phyloP scores from a whole-genome alignment of 2,888 invertebrate genomes.

The Acleris laterana region DNA sequence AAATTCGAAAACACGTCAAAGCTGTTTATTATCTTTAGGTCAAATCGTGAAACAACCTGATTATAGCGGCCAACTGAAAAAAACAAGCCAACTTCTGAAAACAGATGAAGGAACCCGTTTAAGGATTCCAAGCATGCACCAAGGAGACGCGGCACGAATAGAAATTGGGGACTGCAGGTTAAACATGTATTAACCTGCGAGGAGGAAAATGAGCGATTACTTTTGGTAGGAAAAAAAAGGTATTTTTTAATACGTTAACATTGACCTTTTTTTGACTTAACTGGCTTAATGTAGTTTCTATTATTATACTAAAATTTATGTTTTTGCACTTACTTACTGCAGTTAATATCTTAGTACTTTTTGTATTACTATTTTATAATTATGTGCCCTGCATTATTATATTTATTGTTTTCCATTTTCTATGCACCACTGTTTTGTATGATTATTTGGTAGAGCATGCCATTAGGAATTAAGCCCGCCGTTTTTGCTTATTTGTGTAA shows the following conservation, averaged over 20 bases:
- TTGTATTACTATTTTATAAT: no score
- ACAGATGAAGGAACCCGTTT: conserved; percentile 42
- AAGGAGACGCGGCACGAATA: conserved; percentile 40
- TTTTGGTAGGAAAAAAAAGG: conserved; percentile 17
- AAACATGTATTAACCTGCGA: conserved; percentile 34
- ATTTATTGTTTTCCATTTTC: no score
- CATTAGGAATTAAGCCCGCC: no score
- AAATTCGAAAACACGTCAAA: not conserved
- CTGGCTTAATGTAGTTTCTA: no score
- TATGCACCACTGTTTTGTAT: no score
- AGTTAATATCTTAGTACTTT: no score
- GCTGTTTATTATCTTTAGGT: not conserved
- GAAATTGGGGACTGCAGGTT: conserved; percentile 36
- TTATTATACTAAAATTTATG: no score
- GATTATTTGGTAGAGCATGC: no score
- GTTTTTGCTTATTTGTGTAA: no score
- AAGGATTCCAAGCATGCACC: conserved; percentile 43
- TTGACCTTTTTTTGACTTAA: not conserved
- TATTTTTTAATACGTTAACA: not conserved
- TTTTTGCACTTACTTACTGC: no score
- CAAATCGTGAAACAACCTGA: conserved; percentile 22
- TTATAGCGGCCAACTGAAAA: conserved; percentile 30
- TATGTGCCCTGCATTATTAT: no score
- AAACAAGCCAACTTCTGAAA: conserved; percentile 34
- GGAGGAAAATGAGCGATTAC: conserved; percentile 22